Conservation (phyloP, 2,113 vertebrate species). For the Trogon melanurus region DNA sequence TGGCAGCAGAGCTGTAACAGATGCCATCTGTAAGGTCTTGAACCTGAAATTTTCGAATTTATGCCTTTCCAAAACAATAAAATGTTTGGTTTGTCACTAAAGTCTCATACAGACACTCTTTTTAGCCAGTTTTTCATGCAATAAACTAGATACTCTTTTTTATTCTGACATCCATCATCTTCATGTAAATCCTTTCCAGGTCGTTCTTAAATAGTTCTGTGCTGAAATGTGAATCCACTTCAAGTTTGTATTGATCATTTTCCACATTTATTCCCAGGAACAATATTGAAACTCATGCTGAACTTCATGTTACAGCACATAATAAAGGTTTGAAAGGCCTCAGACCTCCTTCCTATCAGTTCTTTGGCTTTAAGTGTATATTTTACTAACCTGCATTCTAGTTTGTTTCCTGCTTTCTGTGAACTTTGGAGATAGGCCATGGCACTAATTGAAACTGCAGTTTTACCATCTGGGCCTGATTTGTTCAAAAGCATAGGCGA, state of each 20-base stretch:
- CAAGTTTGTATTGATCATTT: not conserved
- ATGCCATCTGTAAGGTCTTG: conserved; percentile 47
- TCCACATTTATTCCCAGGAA: not conserved
- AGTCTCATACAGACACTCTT: not conserved
- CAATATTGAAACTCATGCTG: not conserved
- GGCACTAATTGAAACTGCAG: not conserved
- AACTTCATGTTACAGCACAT: not conserved
- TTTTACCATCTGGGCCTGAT: not conserved
- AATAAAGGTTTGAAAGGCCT: not conserved
- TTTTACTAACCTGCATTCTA: not conserved
- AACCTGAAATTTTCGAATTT: conserved; percentile 50
- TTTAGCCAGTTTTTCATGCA: not conserved
- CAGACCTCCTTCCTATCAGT: not conserved
- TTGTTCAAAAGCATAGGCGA: not conserved
- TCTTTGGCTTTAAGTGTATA: not conserved
- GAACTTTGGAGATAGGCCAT: not conserved
- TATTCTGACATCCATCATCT: not conserved
- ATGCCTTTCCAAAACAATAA: conserved; percentile 53
- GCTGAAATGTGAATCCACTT: not conserved
- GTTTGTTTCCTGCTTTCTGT: not conserved
- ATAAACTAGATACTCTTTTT: not conserved
- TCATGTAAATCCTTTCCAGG: not conserved
- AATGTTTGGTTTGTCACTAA: conserved; percentile 22
- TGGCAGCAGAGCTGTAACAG: conserved; percentile 30
- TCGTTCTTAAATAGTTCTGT: not conserved